Percentiles rank a stretch among this genome's conserved stretches.
These are phyloP conservation scores for Anoplopoma fimbria DNA, from an alignment of 2,113 vertebrate species.

Conservation along the genomic window DNA sequence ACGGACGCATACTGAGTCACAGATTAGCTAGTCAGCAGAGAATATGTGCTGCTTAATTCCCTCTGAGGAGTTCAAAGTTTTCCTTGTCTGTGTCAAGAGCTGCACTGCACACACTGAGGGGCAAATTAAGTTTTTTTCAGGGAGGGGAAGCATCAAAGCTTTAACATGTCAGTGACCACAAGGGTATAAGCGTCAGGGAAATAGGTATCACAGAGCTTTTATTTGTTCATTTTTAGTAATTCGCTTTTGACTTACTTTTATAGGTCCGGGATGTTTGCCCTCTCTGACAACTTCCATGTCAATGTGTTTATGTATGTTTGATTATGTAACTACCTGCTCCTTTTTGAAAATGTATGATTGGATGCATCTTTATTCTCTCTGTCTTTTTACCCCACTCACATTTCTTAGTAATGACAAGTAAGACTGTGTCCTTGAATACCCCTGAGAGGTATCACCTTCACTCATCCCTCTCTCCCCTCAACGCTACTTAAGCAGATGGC, in stretches of 20 bases:
- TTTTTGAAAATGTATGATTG: constrained; percentile 8
- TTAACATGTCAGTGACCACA: constrained; percentile 18
- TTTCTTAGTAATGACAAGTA: constrained; percentile 36
- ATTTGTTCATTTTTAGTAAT: constrained; percentile 15
- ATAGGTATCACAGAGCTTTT: constrained; percentile 22
- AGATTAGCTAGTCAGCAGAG: constrained; percentile 71
- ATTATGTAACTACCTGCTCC: constrained; percentile 13
- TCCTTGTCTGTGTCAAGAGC: constrained; percentile 21
- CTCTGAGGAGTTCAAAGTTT: constrained; percentile 53
- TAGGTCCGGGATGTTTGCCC: not conserved
- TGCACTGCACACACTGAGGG: constrained; percentile 16
- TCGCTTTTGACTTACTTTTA: not conserved
- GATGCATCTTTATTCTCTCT: constrained; percentile 3
- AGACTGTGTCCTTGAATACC: constrained; percentile 66
- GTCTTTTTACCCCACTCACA: constrained; percentile 12
- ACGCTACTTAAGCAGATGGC: constrained; percentile 70
- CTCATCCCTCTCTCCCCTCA: constrained; percentile 26
- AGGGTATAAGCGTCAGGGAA: constrained; percentile 9
- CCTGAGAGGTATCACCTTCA: constrained; percentile 43
- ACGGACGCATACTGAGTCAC: constrained; percentile 55
- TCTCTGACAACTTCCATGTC: constrained; percentile 5
- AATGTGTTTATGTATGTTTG: not conserved
- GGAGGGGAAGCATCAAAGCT: constrained; percentile 28
- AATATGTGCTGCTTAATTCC: constrained; percentile 59
- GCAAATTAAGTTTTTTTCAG: constrained; percentile 28